Percentiles rank a stretch among this genome's conserved stretches.
These are phyloP conservation scores for Tigriopus californicus DNA, from an alignment of 2,888 invertebrate genomes.

Conservation along the genomic window DNA sequence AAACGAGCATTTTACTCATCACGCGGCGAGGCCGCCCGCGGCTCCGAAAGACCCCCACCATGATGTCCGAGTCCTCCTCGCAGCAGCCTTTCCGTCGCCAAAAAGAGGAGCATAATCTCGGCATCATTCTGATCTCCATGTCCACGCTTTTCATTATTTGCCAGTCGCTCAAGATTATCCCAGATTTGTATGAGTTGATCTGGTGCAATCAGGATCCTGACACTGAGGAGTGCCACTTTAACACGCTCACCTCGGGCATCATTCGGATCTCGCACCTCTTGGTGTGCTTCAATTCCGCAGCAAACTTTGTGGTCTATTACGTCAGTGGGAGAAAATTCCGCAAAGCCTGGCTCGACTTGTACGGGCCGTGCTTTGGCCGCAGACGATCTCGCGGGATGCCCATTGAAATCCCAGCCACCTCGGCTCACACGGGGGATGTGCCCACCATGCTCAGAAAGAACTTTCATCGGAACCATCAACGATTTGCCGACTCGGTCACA, in stretches of 20 bases:
- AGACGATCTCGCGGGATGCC: no score
- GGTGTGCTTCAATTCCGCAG: not conserved
- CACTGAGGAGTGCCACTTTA: no score
- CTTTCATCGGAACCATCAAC: no score
- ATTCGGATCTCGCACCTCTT: not conserved
- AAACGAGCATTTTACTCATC: not conserved
- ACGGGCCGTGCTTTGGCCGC: not conserved
- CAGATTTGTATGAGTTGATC: not conserved
- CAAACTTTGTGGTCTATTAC: not conserved
- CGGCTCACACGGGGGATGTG: no score
- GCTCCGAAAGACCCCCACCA: no score
- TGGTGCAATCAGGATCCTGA: not conserved
- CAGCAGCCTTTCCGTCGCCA: not conserved
- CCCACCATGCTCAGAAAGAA: no score
- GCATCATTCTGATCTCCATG: conserved; percentile 2
- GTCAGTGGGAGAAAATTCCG: not conserved
- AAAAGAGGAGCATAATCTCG: not conserved
- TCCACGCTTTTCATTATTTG: conserved; percentile 3
- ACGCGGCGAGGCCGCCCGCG: no score
- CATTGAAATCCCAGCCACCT: no score
- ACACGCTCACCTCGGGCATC: not conserved
- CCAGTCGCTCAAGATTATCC: conserved; percentile 3
- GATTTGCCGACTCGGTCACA: no score
- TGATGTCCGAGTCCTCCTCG: no score
- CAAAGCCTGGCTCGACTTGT: not conserved